phyloP scores from a whole-genome alignment of 1,140 invertebrate species.

The Philotrypesis tridentata region DNA sequence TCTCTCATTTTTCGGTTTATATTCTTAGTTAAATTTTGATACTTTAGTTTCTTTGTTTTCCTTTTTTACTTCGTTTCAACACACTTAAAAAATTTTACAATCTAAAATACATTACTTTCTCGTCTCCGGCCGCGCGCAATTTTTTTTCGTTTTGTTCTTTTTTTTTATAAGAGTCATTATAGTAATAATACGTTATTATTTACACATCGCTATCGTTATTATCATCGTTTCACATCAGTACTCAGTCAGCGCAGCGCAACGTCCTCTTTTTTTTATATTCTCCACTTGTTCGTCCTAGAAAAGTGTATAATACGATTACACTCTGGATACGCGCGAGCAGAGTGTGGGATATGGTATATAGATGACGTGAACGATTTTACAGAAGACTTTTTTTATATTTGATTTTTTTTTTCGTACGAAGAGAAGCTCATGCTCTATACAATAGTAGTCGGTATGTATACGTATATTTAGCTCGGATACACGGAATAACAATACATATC shows the following conservation, averaged over 20 bases:
- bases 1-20: background rate
- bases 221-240: background rate
- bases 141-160: too few species aligned
- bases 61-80: too few species aligned
- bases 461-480: background rate
- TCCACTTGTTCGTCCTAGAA: background rate
- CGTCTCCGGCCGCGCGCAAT: too few species aligned
- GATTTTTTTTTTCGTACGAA: background rate
- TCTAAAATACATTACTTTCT: slow-evolving; percentile 37
- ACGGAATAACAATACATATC: background rate
- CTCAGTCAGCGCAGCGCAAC: background rate
- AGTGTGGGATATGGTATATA: background rate
- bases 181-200: background rate
- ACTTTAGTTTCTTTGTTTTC: too few species aligned
- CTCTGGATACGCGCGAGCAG: background rate
- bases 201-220: background rate
- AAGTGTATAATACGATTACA: background rate
- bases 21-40: slow-evolving; percentile 30
- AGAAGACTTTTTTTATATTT: background rate
- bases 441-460: background rate
- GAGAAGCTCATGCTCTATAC: slow-evolving; percentile 15
- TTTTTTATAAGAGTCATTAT: too few species aligned
- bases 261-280: background rate
- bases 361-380: slow-evolving; percentile 3
- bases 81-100: slow-evolving; percentile 36